Percentiles rank a stretch among this genome's conserved stretches.
Evolutionary conservation across 2,888 invertebrate species (phyloP).

Genomic region (Parnassius apollo): DNA sequence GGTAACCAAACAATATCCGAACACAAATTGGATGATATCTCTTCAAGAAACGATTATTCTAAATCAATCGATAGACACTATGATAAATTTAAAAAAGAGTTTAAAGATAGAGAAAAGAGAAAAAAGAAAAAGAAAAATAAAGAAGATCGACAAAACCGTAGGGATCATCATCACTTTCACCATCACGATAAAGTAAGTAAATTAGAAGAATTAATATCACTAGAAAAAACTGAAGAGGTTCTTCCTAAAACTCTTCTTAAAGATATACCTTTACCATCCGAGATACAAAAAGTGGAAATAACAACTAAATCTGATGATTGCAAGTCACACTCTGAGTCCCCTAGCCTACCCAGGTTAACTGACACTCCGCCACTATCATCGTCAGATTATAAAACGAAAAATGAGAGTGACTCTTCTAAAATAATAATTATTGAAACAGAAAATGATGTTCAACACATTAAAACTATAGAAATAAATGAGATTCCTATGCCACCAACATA

Average conservation of each 20-base stretch:
- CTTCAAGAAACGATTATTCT: constrained; percentile 29
- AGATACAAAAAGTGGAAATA: constrained; percentile 44
- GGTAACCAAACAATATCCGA: constrained; percentile 42
- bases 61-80: constrained; percentile 33
- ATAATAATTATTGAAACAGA: constrained; percentile 31
- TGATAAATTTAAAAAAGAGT: constrained; percentile 78
- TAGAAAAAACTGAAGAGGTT: constrained; percentile 44
- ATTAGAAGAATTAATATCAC: constrained; percentile 41
- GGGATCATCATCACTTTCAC: constrained; percentile 85
- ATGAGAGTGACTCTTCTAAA: constrained; percentile 14
- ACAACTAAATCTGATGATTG: constrained; percentile 54
- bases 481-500: constrained; percentile 70
- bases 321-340: constrained; percentile 72
- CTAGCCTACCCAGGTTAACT: constrained; percentile 83
- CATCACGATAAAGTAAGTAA: constrained; percentile 76
- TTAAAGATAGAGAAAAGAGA: constrained; percentile 91
- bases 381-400: constrained; percentile 10
- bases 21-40: constrained; percentile 65
- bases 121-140: constrained; percentile 91
- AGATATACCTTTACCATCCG: constrained; percentile 67
- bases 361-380: constrained; percentile 79
- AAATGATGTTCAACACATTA: constrained; percentile 47
- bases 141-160: constrained; percentile 87
- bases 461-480: constrained; percentile 59
- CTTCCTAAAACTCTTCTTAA: constrained; percentile 52